These are phyloP conservation scores for Calosoma granatense DNA, from an alignment of 1,140 invertebrate genomes.

Conservation along the genomic window DNA sequence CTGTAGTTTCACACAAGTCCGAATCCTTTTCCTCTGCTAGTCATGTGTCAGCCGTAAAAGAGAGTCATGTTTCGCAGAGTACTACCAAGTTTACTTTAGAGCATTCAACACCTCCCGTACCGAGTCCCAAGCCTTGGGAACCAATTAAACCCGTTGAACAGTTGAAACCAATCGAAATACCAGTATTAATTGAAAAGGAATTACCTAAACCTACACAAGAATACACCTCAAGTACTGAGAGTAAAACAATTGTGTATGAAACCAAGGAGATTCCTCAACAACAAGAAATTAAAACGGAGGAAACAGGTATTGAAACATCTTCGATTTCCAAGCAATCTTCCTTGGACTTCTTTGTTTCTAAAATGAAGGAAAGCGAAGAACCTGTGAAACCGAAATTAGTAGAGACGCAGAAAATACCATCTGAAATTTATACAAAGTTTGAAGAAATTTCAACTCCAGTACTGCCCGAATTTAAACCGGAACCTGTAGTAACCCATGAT, in stretches of 20 bases:
- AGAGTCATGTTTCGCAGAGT: conserved; percentile 1
- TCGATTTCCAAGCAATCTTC: conserved; percentile 35
- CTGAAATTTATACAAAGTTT: conserved; percentile 32
- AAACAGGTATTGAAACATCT: conserved; percentile 30
- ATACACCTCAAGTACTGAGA: no score
- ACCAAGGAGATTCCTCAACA: neutral
- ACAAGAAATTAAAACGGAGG: conserved; percentile 19
- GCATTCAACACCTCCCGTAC: neutral
- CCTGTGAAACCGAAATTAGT: conserved; percentile 21
- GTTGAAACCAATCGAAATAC: conserved; percentile 20
- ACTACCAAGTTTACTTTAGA: neutral
- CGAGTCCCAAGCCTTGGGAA: neutral
- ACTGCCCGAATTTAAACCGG: conserved; percentile 15
- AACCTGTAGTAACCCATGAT: conserved; percentile 2
- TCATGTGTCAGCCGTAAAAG: neutral
- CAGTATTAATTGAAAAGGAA: conserved; percentile 18
- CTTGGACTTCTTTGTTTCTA: conserved; percentile 33
- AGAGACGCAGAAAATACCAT: conserved; percentile 23
- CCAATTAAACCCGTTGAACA: neutral
- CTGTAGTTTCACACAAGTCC: neutral
- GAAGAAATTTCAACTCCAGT: conserved; percentile 18
- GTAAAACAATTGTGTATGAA: conserved; percentile 23
- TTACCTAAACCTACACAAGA: neutral
- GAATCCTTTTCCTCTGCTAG: neutral
- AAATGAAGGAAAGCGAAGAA: conserved; percentile 30